Evolutionary conservation across 2,888 invertebrate genomes (phyloP).

Genomic region (Drosophila prolongata): DNA sequence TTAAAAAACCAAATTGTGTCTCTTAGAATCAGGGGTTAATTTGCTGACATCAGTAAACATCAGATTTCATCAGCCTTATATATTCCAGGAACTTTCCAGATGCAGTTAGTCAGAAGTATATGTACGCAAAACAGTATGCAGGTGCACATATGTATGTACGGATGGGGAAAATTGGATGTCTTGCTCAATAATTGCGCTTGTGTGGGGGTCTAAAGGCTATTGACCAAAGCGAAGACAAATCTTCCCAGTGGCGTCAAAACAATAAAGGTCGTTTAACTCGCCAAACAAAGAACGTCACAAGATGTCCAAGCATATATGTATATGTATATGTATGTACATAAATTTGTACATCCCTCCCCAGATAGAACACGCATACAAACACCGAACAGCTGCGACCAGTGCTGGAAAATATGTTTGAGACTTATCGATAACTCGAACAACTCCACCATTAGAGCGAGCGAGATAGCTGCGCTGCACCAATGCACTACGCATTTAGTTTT

Average conservation of each 20-base stretch:
- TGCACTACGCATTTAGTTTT: constrained; percentile 40
- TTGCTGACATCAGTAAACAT: constrained; percentile 6
- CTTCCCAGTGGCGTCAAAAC: constrained; percentile 31
- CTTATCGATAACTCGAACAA: constrained; percentile 11
- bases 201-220: constrained; percentile 28
- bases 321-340: not conserved
- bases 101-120: constrained; percentile 18
- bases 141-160: not conserved
- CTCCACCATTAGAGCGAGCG: constrained; percentile 7
- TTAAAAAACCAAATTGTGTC: no score
- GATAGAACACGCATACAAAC: constrained; percentile 6
- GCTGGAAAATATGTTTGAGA: not conserved
- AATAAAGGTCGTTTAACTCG: constrained; percentile 47
- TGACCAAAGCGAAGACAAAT: constrained; percentile 48
- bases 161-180: not conserved
- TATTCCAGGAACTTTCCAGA: constrained; percentile 30
- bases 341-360: not conserved
- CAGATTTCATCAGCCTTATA: constrained; percentile 21
- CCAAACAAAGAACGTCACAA: constrained; percentile 39
- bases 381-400: constrained; percentile 13
- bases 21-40: not conserved
- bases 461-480: not conserved
- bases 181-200: not conserved
- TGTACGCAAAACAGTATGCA: constrained; percentile 2
- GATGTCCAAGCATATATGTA: constrained; percentile 9